Percentiles rank a stretch among this genome's conserved stretches.
These are phyloP conservation scores for Dendroctonus ponderosae DNA, from an alignment of 1,140 invertebrate species.

Conservation along the genomic window DNA sequence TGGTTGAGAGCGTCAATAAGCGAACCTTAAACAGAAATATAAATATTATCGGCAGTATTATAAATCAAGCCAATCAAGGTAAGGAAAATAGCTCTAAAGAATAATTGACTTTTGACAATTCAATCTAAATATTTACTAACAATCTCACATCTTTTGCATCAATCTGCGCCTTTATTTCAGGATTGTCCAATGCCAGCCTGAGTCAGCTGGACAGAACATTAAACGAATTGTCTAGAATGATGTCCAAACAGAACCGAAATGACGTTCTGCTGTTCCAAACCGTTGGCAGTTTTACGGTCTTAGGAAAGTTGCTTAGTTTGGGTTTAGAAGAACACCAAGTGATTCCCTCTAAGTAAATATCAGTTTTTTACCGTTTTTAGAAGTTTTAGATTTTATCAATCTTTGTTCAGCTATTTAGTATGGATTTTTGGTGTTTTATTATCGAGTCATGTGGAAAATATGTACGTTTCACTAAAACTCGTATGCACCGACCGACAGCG, in stretches of 20 bases:
- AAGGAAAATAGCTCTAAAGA: neutral
- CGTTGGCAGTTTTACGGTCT: conserved; percentile 45
- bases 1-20: conserved; percentile 49
- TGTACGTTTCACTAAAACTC: too few relatives aligned
- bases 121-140: neutral
- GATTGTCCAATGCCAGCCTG: conserved; percentile 44
- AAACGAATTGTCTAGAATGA: conserved; percentile 45
- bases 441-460: too few relatives aligned
- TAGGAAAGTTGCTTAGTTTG: conserved; percentile 47
- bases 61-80: conserved; percentile 49
- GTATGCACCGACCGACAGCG: too few relatives aligned
- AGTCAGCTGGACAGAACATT: conserved; percentile 48
- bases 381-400: neutral
- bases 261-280: conserved; percentile 48
- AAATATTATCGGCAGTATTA: conserved; percentile 47
- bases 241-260: conserved; percentile 43
- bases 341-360: conserved; percentile 60
- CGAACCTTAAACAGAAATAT: conserved; percentile 51
- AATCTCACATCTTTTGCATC: neutral
- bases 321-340: conserved; percentile 48
- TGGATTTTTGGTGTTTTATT: too few relatives aligned
- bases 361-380: neutral
- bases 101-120: neutral
- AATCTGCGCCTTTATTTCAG: neutral
- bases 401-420: neutral